Percentiles rank a stretch among this genome's conserved stretches.
These are phyloP conservation scores for Scaptomyza polygonia DNA, from an alignment of 2,888 invertebrate species.

Conservation along the genomic window DNA sequence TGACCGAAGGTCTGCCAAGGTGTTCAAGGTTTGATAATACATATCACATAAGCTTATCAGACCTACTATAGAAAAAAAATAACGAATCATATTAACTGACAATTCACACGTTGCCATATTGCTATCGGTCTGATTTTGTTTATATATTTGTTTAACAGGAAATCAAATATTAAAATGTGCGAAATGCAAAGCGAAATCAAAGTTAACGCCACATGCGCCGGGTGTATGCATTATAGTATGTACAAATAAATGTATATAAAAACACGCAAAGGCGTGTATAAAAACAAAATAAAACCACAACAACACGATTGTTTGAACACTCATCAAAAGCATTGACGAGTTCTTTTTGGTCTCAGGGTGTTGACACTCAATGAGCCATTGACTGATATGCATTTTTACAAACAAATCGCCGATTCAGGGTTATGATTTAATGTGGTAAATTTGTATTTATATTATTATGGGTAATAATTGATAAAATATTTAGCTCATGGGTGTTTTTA, in stretches of 20 bases:
- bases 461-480: neutral
- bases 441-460: neutral
- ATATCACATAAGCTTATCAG: conserved; percentile 32
- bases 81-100: conserved; percentile 11
- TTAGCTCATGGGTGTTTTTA: no score
- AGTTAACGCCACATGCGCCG: conserved; percentile 23
- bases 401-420: conserved; percentile 24
- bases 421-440: conserved; percentile 1
- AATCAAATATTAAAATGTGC: conserved; percentile 25
- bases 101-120: conserved; percentile 3
- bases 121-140: conserved; percentile 22
- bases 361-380: conserved; percentile 38
- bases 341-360: conserved; percentile 13
- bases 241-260: neutral
- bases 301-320: conserved; percentile 17
- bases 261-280: conserved; percentile 23
- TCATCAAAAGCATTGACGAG: conserved; percentile 19
- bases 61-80: neutral
- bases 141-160: conserved; percentile 36
- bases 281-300: no score
- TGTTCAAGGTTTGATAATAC: conserved; percentile 64
- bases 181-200: conserved; percentile 17
- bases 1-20: conserved; percentile 60
- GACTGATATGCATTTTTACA: conserved; percentile 15
- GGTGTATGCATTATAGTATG: neutral